phyloP scores from a whole-genome alignment of 2,113 vertebrate genomes.

The Terrapene triunguis region DNA sequence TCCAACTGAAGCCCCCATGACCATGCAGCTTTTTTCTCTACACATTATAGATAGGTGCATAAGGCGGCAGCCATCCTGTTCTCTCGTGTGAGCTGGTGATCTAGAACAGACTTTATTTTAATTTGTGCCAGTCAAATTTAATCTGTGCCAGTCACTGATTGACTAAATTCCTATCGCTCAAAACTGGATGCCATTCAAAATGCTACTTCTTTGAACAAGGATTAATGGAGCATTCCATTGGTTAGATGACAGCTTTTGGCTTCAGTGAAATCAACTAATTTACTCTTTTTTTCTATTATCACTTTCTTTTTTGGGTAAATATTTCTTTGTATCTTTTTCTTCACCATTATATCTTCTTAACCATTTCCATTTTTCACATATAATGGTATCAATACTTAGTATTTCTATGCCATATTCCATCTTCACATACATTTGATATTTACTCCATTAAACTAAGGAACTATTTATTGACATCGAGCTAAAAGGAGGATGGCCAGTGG shows the following conservation, averaged over 20 bases:
- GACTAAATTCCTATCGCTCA: neutral
- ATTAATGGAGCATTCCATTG: slow-evolving; percentile 52
- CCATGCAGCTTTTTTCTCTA: neutral
- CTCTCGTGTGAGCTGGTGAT: neutral
- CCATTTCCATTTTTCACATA: slow-evolving; percentile 10
- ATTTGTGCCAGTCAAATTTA: neutral
- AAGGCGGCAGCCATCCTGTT: neutral
- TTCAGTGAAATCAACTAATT: neutral
- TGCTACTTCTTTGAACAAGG: slow-evolving; percentile 26
- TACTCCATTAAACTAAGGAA: slow-evolving; percentile 33
- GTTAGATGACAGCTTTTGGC: slow-evolving; percentile 46
- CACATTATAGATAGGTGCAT: no score
- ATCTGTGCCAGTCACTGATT: rapidly evolving
- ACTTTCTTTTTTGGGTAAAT: slow-evolving; percentile 41
- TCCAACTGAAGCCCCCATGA: neutral
- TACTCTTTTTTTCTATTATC: slow-evolving; percentile 33
- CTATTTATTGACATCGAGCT: slow-evolving; percentile 36
- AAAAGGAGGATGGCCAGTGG: neutral
- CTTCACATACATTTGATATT: slow-evolving; percentile 9
- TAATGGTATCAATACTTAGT: slow-evolving; percentile 44
- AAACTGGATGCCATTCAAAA: slow-evolving; percentile 14
- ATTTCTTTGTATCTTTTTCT: slow-evolving; percentile 27
- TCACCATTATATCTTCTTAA: slow-evolving; percentile 38
- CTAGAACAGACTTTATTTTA: neutral
- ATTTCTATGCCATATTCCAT: slow-evolving; percentile 8